Percentiles rank a stretch among this genome's conserved stretches.
These are phyloP conservation scores for Boulengeromyrus knoepffleri DNA, from an alignment of 2,113 vertebrate species.

Conservation along the genomic window DNA sequence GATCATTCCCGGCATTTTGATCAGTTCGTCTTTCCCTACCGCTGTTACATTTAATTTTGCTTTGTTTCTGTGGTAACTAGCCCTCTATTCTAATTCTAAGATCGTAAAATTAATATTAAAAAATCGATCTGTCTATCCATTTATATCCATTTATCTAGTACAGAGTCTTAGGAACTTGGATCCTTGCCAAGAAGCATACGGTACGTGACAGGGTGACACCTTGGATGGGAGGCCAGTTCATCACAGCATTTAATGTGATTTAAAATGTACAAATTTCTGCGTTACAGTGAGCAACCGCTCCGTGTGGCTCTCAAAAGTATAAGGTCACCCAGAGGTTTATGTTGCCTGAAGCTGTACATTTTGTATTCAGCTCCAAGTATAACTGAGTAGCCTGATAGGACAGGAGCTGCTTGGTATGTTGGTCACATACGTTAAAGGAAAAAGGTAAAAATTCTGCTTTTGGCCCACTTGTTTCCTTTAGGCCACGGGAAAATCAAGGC, in stretches of 20 bases:
- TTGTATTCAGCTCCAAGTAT: constrained; percentile 26
- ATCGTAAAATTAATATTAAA: neutral
- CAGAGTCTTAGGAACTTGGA: neutral
- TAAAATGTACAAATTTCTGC: neutral
- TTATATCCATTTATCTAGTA: neutral
- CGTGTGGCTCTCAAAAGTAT: neutral
- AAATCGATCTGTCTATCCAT: neutral
- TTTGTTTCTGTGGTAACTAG: neutral
- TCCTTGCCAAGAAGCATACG: neutral
- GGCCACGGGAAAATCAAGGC: constrained; percentile 8
- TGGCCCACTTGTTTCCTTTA: neutral
- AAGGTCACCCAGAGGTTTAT: constrained; percentile 28
- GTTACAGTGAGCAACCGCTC: neutral
- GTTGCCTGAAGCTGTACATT: constrained; percentile 29
- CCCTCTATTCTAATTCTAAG: neutral
- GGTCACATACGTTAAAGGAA: constrained; percentile 12
- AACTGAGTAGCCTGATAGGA: constrained; percentile 12
- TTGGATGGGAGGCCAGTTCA: neutral
- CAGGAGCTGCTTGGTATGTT: neutral
- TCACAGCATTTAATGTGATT: neutral
- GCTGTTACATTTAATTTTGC: neutral
- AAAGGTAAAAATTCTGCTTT: neutral
- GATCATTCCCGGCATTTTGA: neutral
- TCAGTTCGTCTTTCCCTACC: neutral
- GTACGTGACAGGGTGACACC: neutral